phyloP scores from a whole-genome alignment of 2,888 invertebrate genomes.

The Dryocosmus kuriphilus region DNA sequence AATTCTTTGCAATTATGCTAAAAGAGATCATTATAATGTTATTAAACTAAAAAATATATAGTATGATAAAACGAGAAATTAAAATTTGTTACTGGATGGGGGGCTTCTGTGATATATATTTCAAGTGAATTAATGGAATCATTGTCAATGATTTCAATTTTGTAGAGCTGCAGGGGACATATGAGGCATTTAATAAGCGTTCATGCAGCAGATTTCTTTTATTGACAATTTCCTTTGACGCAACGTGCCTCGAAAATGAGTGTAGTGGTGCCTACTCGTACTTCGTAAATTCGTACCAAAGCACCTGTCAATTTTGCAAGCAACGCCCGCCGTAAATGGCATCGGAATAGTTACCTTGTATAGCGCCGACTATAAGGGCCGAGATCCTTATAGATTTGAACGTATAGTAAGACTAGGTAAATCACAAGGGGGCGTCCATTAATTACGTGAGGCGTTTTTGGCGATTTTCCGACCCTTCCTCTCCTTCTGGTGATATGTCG shows the following conservation, averaged over 20 bases:
- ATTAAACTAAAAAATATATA: too few relatives aligned
- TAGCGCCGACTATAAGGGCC: neutral
- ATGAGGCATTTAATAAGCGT: slow-evolving; percentile 39
- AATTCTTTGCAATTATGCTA: too few relatives aligned
- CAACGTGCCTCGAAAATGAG: slow-evolving; percentile 41
- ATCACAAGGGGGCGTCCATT: too few relatives aligned
- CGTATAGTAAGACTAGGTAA: slow-evolving; percentile 58
- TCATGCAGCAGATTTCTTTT: slow-evolving; percentile 51
- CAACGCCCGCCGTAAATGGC: slow-evolving; percentile 57
- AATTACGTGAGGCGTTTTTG: too few relatives aligned
- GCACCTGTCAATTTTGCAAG: slow-evolving; percentile 64
- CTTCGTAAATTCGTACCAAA: slow-evolving; percentile 30
- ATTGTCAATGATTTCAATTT: slow-evolving; percentile 29
- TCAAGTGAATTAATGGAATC: slow-evolving; percentile 24
- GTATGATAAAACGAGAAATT: neutral
- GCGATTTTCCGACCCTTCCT: too few relatives aligned
- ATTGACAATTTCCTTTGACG: slow-evolving; percentile 47
- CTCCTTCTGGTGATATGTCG: too few relatives aligned
- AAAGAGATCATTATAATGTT: too few relatives aligned
- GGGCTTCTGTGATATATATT: neutral
- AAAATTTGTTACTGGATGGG: neutral
- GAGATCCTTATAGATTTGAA: slow-evolving; percentile 28
- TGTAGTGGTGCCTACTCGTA: slow-evolving; percentile 40
- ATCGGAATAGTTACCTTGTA: slow-evolving; percentile 49
- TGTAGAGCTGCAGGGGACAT: slow-evolving; percentile 24